Conservation (phyloP, 2,113 vertebrate genomes). For the Charina bottae region DNA sequence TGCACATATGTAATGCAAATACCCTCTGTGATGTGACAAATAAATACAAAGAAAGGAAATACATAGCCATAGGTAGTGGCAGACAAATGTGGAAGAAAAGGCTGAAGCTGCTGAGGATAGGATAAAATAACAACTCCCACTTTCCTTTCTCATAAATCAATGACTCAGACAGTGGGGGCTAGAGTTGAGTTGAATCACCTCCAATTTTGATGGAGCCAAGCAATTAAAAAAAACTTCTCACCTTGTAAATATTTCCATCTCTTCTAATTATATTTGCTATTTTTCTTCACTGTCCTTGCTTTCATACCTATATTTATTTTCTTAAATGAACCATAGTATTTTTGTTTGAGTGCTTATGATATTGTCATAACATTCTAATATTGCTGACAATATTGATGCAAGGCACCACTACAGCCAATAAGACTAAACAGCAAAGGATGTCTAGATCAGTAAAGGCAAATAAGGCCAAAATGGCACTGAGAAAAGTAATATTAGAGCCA, state of each 20-base stretch:
- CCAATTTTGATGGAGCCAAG: not conserved
- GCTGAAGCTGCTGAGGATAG: not conserved
- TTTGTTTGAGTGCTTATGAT: not conserved
- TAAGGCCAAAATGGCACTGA: not conserved
- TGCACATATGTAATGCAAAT: conserved; percentile 18
- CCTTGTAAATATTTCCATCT: not conserved
- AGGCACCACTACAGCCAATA: not conserved
- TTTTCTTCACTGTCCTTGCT: not conserved
- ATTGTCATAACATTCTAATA: not conserved
- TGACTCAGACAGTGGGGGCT: not conserved
- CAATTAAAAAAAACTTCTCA: not conserved
- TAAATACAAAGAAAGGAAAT: conserved; percentile 19
- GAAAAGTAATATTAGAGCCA: not conserved
- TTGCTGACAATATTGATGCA: not conserved
- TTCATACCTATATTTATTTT: not conserved
- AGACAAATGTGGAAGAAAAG: not conserved
- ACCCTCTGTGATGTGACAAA: not conserved
- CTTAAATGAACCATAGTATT: not conserved
- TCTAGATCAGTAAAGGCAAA: not conserved
- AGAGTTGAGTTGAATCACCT: not conserved
- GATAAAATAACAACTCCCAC: not conserved
- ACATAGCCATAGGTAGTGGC: not conserved
- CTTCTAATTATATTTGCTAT: too few species aligned
- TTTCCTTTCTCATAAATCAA: conserved; percentile 9
- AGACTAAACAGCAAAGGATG: not conserved